Base-by-base conservation (phyloP, 2,113 vertebrate species). In the Apteryx mantelli region DNA sequence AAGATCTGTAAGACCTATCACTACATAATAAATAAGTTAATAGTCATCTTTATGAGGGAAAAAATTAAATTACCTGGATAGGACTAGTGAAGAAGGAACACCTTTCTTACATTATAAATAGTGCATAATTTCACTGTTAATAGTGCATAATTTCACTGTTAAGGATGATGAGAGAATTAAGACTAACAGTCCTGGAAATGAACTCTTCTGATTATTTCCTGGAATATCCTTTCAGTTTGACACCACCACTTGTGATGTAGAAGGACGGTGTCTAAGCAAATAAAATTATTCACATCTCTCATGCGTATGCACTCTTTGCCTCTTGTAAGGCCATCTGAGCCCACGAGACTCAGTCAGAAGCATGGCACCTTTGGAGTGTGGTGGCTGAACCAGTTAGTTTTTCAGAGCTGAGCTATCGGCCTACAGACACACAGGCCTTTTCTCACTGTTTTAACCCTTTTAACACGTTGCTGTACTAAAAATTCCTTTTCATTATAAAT, bases 161-260 rank as follows among this genome's bases (percentile, higher is more conserved):
- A 79, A 50, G 9, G 6, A 70, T 40, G 38, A 75, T 15, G 77
- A 89, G 61, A 89, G 25, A 56, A 95, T 94, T 95, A 91, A 21
- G 34, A 79, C 81, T 94, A 82, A 92, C n/a, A 86, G 79, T 69
- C 32, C 70, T 80, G 75, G 40, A 82, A 95, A 56, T 1, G 2
- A 96, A 90, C 25, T 65, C 34, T 30, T 40, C n/a, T 78, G 44
- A 90, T 94, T 90, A 84, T 79, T 94, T 92, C 76, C 80, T 86
- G 55, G 76, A 95, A 93, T 81, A 94, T 52, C 60, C 58, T 81
- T 79, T 93, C 74, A 52, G 71, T 95, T 94, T 94, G 90, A 88
- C 79, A 93, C 30, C 11, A 53, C 36, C 71, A 88, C 58, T 56
- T 89, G 65, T 24, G 42, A 86, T 63, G 36, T 42, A 83, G 60